These are phyloP conservation scores for Panopea generosa DNA, from an alignment of 2,888 invertebrate species.

Conservation along the genomic window DNA sequence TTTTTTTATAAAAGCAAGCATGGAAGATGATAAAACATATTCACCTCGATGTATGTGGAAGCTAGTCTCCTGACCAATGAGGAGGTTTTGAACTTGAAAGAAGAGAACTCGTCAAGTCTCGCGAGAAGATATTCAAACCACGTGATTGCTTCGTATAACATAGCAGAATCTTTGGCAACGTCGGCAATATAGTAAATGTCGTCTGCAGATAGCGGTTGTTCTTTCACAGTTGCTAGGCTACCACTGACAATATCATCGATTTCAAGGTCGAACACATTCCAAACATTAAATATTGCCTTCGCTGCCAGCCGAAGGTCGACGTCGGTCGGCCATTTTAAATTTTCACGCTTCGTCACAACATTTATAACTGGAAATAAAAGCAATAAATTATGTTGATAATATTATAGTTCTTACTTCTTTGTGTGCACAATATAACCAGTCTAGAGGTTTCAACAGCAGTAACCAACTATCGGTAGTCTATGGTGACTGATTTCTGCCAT, in stretches of 20 bases:
- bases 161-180: constrained; percentile 41
- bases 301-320: constrained; percentile 43
- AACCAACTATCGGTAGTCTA: too few species aligned
- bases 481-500: too few species aligned
- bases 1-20: too few species aligned
- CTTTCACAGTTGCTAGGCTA: constrained; percentile 15
- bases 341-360: constrained; percentile 21
- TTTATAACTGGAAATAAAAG: constrained; percentile 41
- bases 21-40: too few species aligned
- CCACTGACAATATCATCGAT: constrained; percentile 31
- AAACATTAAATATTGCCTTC: constrained; percentile 42
- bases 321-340: constrained; percentile 33
- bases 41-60: background rate
- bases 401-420: too few species aligned
- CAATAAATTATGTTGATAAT: background rate
- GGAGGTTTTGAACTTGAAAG: constrained; percentile 31
- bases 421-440: background rate
- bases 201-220: constrained; percentile 36
- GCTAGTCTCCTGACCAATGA: constrained; percentile 35
- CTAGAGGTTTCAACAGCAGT: background rate
- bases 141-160: constrained; percentile 46
- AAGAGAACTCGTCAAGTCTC: constrained; percentile 13
- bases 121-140: constrained; percentile 49
- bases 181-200: constrained; percentile 53
- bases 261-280: constrained; percentile 45